These are phyloP conservation scores for Temnopleurus reevesii DNA, from an alignment of 53 echinoderm and acorn worm genomes.

Conservation along the genomic window DNA sequence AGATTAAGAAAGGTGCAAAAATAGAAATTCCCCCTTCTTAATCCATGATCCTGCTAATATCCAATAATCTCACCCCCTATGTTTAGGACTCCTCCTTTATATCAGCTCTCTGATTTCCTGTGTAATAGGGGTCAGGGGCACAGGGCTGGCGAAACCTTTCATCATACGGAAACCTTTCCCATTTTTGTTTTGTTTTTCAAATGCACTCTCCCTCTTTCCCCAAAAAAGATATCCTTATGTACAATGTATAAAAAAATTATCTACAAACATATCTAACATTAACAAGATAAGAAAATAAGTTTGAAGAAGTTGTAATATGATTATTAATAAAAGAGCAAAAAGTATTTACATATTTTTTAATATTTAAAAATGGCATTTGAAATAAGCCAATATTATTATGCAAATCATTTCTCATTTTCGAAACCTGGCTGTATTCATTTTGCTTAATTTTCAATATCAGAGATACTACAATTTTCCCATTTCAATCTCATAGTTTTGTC, in stretches of 20 bases:
- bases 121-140: background rate
- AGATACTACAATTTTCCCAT: background rate
- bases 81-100: background rate
- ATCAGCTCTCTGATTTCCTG: constrained; percentile 9
- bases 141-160: background rate
- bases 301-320: too few species aligned
- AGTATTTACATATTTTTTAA: too few species aligned
- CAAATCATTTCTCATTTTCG: too few species aligned
- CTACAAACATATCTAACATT: too few species aligned
- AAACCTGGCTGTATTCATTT: too few species aligned
- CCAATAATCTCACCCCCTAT: background rate
- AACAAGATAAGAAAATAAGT: too few species aligned
- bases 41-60: background rate
- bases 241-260: too few species aligned
- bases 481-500: background rate
- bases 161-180: background rate
- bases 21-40: background rate
- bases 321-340: too few species aligned
- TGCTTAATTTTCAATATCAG: too few species aligned
- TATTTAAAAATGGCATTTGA: too few species aligned
- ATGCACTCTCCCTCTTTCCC: background rate
- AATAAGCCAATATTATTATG: too few species aligned
- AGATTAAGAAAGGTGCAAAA: background rate
- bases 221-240: too few species aligned
- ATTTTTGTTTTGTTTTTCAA: background rate